Base-by-base conservation (phyloP, 2,797 vertebrate genomes). In the Oophaga sylvatica region DNA sequence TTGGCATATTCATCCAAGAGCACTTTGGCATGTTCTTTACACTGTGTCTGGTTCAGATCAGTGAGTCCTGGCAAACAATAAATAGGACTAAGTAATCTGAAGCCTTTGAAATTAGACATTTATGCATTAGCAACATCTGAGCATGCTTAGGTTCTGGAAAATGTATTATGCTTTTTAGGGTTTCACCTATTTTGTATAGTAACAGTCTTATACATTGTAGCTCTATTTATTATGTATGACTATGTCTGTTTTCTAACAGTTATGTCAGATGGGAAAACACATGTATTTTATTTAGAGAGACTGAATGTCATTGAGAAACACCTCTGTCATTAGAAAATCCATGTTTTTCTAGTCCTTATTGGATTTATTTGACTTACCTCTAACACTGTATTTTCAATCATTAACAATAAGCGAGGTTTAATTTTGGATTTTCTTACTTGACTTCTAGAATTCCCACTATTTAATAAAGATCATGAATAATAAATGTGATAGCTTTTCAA, bases 31-130 rank as follows among this genome's bases (percentile, higher is more conserved):
- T 80, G 67, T 78, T 80, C 56, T 60, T 56, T 80, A 79, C 20
- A 56, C 84, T 83, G 75, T 89, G 88, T 86, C 88, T 89, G 88
- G 71, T 89, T 86, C 88, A 71, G 80, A 89, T 89, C 88, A 89
- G 65, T 82, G 80, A 83, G 75, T 73, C 56, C 85, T 89, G 88
- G 88, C 88, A 89, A 83, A 65, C 53, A 79, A 77, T 87, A 87
- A 86, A 89, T 86, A 80, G 63, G 84, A 83, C 83, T 89, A 83
- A 86, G 75, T 83, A 89, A 89, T 89, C 80, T 89, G 71, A 82
- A 86, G 80, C 71, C 73, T 86, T 87, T 83, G 75, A 87, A 86
- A 86, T 77, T 79, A 86, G 84, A 86, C 31, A 79, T 83, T 86
- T 86, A 67, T 89, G 65, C 48, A 80, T 83, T 89, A 80, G 88